These are phyloP conservation scores for Lypha dubia DNA, from an alignment of 2,888 invertebrate genomes.

Conservation along the genomic window DNA sequence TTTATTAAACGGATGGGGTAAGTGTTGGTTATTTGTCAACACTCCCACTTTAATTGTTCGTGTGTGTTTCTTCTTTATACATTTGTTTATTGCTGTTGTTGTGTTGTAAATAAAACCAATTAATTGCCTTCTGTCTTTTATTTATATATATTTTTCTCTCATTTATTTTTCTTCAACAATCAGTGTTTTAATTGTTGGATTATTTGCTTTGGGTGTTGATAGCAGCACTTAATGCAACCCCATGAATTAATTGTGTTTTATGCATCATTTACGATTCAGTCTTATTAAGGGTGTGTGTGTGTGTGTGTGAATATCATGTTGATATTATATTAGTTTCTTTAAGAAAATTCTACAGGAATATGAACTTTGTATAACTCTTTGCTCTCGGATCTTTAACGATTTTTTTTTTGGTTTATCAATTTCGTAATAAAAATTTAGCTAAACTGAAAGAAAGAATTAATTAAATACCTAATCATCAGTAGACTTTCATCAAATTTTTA, in stretches of 20 bases:
- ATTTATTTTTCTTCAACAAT: conserved; percentile 40
- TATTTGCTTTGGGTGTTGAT: conserved; percentile 70
- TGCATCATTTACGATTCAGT: conserved; percentile 62
- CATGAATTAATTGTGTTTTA: conserved; percentile 70
- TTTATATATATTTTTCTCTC: conserved; percentile 1
- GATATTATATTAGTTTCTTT: conserved; percentile 63
- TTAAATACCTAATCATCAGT: no score
- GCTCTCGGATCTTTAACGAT: no score
- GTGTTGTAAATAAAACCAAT: conserved; percentile 54
- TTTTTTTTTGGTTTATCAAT: no score
- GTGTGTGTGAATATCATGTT: conserved; percentile 66
- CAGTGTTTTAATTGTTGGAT: conserved; percentile 65
- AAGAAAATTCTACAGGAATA: neutral
- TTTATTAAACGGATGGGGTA: conserved; percentile 53
- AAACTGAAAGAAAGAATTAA: no score
- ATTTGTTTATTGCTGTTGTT: conserved; percentile 14
- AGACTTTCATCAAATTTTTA: no score
- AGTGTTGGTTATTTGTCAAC: conserved; percentile 70
- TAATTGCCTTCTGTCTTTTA: conserved; percentile 59
- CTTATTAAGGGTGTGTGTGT: no score
- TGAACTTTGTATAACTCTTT: neutral
- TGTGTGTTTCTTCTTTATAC: conserved; percentile 29
- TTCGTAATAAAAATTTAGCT: no score
- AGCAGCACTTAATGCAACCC: conserved; percentile 71
- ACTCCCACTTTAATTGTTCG: conserved; percentile 71